Conservation (phyloP, 2,888 invertebrate genomes). For the Chironomus tentans region DNA sequence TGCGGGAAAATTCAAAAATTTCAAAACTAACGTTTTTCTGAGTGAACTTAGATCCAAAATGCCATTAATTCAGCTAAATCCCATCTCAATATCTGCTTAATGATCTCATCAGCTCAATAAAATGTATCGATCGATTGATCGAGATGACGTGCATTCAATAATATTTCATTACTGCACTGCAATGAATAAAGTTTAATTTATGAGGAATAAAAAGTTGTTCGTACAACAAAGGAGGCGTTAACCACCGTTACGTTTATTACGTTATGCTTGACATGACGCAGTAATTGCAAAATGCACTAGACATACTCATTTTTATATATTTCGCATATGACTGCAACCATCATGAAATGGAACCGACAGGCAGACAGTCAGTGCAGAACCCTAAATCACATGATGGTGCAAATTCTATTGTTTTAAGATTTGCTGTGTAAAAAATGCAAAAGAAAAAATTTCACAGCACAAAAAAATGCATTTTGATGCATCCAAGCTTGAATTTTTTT, state of each 20-base stretch:
- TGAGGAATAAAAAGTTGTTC: neutral
- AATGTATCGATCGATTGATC: no score
- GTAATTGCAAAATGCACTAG: neutral
- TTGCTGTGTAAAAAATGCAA: neutral
- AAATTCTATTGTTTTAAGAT: constrained; percentile 5
- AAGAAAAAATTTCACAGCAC: neutral
- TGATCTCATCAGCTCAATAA: no score
- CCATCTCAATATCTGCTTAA: no score
- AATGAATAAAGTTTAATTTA: neutral
- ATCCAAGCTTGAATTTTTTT: neutral
- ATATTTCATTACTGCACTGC: no score
- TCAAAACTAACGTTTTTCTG: no score
- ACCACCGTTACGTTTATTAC: neutral
- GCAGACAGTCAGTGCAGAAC: neutral
- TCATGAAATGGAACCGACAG: neutral
- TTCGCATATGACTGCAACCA: neutral
- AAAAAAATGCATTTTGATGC: constrained; percentile 3
- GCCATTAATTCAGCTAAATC: no score
- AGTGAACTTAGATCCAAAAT: no score
- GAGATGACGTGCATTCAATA: no score
- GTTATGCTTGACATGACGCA: constrained; percentile 6
- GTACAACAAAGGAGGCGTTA: constrained; percentile 3
- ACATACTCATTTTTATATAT: neutral
- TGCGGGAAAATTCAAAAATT: no score
- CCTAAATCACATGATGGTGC: constrained; percentile 19